Conservation (phyloP, 2,797 vertebrate species). For the Antrozous pallidus region DNA sequence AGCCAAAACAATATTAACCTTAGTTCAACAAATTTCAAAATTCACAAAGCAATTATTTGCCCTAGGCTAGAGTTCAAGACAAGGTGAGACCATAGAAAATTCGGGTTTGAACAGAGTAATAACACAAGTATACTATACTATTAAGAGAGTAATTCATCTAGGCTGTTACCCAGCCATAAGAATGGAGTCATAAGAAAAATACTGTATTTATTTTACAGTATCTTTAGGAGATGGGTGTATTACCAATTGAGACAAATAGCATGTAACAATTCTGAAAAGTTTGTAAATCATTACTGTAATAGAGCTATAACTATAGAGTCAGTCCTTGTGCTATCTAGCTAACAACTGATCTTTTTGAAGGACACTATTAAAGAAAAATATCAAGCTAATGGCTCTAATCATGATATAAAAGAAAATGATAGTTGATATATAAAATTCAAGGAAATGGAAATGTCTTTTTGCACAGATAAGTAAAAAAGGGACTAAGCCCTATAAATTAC, state of each 20-base stretch:
- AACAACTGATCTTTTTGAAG: background rate
- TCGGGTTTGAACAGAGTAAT: conserved; percentile 18
- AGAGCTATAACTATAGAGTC: background rate
- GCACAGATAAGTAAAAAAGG: background rate
- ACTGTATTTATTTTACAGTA: background rate
- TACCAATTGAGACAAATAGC: conserved; percentile 24
- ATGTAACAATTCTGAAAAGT: background rate
- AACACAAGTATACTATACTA: background rate
- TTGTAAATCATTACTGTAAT: conserved; percentile 14
- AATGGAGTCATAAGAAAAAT: background rate
- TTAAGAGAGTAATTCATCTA: conserved; percentile 15
- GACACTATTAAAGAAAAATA: conserved; percentile 1
- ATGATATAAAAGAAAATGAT: conserved; percentile 3
- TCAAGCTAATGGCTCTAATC: background rate
- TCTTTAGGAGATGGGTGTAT: background rate
- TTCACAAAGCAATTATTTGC: conserved; percentile 1
- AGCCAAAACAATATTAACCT: conserved; percentile 31
- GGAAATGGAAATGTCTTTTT: conserved; percentile 26
- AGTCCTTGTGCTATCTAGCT: background rate
- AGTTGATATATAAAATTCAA: conserved; percentile 17
- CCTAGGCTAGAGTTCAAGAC: background rate
- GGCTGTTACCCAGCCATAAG: background rate
- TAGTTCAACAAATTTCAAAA: conserved; percentile 16
- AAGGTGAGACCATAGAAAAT: background rate
- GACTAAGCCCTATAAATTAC: conserved; percentile 1